A percentile compares a stretch with the other conserved stretches of the same genome.
phyloP scores from a whole-genome alignment of 2,113 vertebrate genomes.

The Daubentonia madagascariensis region DNA sequence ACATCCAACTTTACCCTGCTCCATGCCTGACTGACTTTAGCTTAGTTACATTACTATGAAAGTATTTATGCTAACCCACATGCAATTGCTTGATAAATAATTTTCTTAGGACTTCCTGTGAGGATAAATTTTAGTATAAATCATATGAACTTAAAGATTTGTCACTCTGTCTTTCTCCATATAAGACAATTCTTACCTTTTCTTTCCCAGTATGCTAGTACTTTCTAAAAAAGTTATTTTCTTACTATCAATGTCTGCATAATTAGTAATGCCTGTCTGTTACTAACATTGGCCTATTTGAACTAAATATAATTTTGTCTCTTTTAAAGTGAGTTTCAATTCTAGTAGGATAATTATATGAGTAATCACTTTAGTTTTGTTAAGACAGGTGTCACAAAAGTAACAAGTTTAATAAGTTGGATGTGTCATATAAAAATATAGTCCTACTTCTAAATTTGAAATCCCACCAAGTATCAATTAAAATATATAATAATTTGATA shows the following conservation, averaged over 20 bases:
- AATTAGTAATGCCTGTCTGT: not conserved
- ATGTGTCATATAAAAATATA: not conserved
- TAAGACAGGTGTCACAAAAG: not conserved
- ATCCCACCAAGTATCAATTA: not conserved
- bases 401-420: not conserved
- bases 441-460: not conserved
- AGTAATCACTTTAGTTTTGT: conserved; percentile 15
- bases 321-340: not conserved
- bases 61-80: not conserved
- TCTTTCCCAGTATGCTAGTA: not conserved
- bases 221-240: not conserved
- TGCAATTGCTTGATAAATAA: not conserved
- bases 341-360: not conserved
- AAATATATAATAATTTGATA: not conserved
- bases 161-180: not conserved
- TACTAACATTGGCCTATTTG: not conserved
- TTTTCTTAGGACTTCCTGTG: not conserved
- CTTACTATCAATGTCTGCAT: not conserved
- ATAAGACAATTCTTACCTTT: not conserved
- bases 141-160: not conserved
- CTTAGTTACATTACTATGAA: not conserved
- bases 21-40: not conserved
- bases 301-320: not conserved
- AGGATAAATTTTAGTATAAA: not conserved
- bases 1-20: not conserved